Evolutionary conservation across 2,888 invertebrate genomes (phyloP).

Genomic region (Hydriomena furcata): DNA sequence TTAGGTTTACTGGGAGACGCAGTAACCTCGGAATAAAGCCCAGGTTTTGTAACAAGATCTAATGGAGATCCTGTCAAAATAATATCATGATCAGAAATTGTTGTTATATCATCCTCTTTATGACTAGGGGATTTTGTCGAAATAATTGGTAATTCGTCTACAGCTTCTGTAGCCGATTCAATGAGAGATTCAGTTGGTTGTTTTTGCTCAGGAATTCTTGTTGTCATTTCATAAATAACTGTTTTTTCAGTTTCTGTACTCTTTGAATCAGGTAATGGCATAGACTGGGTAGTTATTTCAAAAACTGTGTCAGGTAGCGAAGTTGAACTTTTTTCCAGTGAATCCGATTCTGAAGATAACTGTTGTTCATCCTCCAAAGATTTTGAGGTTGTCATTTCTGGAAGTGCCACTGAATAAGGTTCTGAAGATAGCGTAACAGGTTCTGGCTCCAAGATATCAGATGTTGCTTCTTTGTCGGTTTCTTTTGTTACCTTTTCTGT

Average conservation of each 20-base stretch:
- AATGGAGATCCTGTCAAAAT: slow-evolving; percentile 15
- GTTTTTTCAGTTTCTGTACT: slow-evolving; percentile 14
- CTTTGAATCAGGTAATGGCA: slow-evolving; percentile 14
- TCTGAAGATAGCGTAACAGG: slow-evolving; percentile 4
- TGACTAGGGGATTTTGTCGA: slow-evolving; percentile 2
- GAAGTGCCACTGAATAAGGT: background rate
- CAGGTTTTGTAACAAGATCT: slow-evolving; percentile 7
- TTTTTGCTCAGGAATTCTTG: slow-evolving; percentile 5
- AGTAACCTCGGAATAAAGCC: background rate
- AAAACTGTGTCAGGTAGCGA: slow-evolving; percentile 11
- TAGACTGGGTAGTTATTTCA: slow-evolving; percentile 16
- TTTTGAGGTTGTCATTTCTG: slow-evolving; percentile 9
- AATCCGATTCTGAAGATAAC: slow-evolving; percentile 4
- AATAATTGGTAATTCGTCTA: background rate
- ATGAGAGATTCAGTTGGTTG: slow-evolving; percentile 12
- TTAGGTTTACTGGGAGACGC: background rate
- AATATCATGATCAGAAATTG: slow-evolving; percentile 6
- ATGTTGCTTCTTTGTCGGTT: slow-evolving; percentile 2
- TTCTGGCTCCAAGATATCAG: background rate
- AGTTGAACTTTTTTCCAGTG: slow-evolving; percentile 11
- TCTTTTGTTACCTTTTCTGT: slow-evolving; percentile 2
- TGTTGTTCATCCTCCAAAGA: slow-evolving; percentile 11
- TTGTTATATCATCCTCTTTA: background rate
- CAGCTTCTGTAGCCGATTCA: slow-evolving; percentile 3
- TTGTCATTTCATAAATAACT: slow-evolving; percentile 12